Conservation (phyloP, 53 echinoderm and acorn worm species). For the Pentamera pediparva region DNA sequence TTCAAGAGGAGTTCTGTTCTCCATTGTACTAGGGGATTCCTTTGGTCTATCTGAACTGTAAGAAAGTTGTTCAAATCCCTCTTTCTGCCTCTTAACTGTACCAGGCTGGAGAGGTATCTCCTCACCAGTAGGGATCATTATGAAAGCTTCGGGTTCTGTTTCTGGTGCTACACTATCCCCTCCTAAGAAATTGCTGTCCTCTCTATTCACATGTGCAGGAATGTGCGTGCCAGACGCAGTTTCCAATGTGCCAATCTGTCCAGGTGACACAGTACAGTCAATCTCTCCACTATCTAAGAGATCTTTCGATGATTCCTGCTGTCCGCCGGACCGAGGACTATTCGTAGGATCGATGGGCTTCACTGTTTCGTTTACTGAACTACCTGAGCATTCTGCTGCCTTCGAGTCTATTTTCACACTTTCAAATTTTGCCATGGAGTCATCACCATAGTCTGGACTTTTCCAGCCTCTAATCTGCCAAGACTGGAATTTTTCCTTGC, state of each 20-base stretch:
- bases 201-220: background rate
- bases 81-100: slow-evolving; percentile 67
- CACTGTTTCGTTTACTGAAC: too few species aligned
- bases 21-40: background rate
- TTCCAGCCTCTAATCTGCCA: slow-evolving; percentile 29
- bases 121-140: slow-evolving; percentile 63
- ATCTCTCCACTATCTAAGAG: too few species aligned
- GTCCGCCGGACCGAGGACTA: too few species aligned
- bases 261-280: too few species aligned
- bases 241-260: too few species aligned
- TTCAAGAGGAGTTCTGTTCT: background rate
- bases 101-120: slow-evolving; percentile 73
- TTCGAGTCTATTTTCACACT: too few species aligned
- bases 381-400: too few species aligned
- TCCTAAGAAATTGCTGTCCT: slow-evolving; percentile 29
- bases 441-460: slow-evolving; percentile 7
- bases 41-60: slow-evolving; percentile 6
- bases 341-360: too few species aligned
- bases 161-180: background rate
- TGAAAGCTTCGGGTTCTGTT: background rate
- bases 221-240: too few species aligned
- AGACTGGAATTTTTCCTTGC: slow-evolving; percentile 51
- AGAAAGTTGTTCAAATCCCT: slow-evolving; percentile 73
- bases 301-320: too few species aligned
- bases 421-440: slow-evolving; percentile 11